Evolutionary conservation across 2,888 invertebrate species (phyloP), one percentile per base, ranked within the genome.

Genomic region (Drosophila greeni): DNA sequence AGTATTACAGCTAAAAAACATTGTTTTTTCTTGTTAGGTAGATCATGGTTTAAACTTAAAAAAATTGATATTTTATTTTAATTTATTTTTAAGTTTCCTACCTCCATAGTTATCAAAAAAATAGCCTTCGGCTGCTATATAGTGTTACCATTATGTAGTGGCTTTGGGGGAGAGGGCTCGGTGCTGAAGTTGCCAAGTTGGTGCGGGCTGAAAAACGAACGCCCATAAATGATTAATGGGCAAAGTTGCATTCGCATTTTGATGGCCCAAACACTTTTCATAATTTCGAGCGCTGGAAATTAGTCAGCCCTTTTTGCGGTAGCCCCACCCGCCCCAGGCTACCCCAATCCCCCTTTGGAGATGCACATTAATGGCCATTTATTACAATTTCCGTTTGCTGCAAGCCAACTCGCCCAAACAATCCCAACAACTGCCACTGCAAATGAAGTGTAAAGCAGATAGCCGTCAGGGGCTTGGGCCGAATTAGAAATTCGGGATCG

Each of bases 171-270:
- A 11, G 3, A 14, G n/a, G 26, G 18, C n/a, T n/a, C n/a, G n/a
- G 29, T 11, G 51, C 42, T 49, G 42, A 67, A 70, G 65, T 70
- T 59, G 72, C 48, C 48, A 65, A 65, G 65, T 70, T 66, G 72
- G 43, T 43, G 40, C 23, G 45, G 29, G 20, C 60, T 64, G 57
- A 60, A 66, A 60, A 66, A 70, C 66, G 67, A 71, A 67, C 59
- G 67, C 73, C 83, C 77, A 84, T 78, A 82, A 85, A 84, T 84
- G 83, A 85, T 84, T 81, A 85, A 84, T 85, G 85, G 69, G 39
- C 54, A 69, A 75, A 80, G 77, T 84, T 82, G 70, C 56, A 67
- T 64, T 68, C 52, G 45, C 47, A 69, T 60, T 61, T 49, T 58
- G 70, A 84, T 76, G 72, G 70, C 39, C 62, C 68, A 62, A 72